A percentile compares a stretch with the other conserved stretches of the same genome.
Conservation (phyloP, 2,113 vertebrate species). For the Taxidea taxus region DNA sequence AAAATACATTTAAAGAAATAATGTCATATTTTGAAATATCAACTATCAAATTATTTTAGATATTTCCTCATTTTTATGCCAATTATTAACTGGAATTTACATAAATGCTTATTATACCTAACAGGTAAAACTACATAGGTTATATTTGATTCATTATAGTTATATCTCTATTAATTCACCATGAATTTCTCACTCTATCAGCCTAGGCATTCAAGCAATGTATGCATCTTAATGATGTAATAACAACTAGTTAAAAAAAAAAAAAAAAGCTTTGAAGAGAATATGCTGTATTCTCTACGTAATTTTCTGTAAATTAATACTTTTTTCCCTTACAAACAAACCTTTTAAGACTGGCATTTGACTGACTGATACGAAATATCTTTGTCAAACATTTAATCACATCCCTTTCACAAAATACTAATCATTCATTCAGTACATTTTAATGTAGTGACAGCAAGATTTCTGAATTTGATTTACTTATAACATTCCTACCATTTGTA, state of each 20-base stretch:
- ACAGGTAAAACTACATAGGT: background rate
- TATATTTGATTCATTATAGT: background rate
- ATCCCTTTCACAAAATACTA: background rate
- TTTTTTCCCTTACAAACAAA: background rate
- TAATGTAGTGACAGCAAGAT: background rate
- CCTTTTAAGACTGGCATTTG: background rate
- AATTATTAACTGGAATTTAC: background rate
- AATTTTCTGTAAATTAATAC: background rate
- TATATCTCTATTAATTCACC: background rate
- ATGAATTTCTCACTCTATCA: background rate
- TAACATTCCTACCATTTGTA: background rate
- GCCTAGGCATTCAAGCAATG: background rate
- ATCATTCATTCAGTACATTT: background rate
- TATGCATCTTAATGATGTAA: background rate
- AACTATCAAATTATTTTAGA: background rate
- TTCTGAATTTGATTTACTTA: constrained; percentile 3
- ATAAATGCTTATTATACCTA: background rate
- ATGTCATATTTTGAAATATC: background rate
- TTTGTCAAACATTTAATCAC: constrained; percentile 23
- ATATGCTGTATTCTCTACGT: too few species aligned
- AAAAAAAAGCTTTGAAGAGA: background rate
- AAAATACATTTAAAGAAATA: background rate
- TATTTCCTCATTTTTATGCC: background rate
- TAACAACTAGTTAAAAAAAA: background rate
- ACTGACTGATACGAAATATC: background rate